Evolutionary conservation across 2,888 invertebrate genomes (phyloP).

Genomic region (Hypselothyrea guttata): DNA sequence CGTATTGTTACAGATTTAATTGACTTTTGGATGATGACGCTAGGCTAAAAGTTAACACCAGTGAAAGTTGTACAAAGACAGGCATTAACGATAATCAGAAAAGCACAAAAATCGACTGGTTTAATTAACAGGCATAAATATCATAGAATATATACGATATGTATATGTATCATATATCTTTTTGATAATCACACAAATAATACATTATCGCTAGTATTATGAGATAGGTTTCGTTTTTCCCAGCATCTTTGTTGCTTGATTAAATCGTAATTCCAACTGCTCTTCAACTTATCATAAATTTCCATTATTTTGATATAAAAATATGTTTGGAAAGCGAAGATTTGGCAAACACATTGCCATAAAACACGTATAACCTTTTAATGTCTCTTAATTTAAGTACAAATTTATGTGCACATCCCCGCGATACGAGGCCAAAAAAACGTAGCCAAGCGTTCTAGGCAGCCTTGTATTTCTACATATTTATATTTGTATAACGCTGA

Average conservation of each 20-base stretch:
- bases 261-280: no score
- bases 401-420: constrained; percentile 41
- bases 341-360: constrained; percentile 4
- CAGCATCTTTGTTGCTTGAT: no score
- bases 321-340: constrained; percentile 4
- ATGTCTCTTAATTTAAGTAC: constrained; percentile 28
- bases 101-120: no score
- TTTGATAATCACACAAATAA: no score
- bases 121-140: no score
- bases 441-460: constrained; percentile 29
- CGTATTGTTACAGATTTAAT: constrained; percentile 36
- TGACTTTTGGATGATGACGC: constrained; percentile 18
- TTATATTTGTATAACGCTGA: background rate
- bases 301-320: constrained; percentile 1
- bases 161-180: no score
- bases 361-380: constrained; percentile 36
- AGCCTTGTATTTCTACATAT: constrained; percentile 4
- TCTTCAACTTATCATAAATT: no score
- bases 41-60: constrained; percentile 2
- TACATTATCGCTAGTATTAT: no score
- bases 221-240: no score
- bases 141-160: no score
- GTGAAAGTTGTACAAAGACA: constrained; percentile 5
- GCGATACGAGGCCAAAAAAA: constrained; percentile 1
- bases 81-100: background rate